These are phyloP conservation scores for Rhodinocichla rosea DNA, from an alignment of 2,113 vertebrate species.

Conservation along the genomic window DNA sequence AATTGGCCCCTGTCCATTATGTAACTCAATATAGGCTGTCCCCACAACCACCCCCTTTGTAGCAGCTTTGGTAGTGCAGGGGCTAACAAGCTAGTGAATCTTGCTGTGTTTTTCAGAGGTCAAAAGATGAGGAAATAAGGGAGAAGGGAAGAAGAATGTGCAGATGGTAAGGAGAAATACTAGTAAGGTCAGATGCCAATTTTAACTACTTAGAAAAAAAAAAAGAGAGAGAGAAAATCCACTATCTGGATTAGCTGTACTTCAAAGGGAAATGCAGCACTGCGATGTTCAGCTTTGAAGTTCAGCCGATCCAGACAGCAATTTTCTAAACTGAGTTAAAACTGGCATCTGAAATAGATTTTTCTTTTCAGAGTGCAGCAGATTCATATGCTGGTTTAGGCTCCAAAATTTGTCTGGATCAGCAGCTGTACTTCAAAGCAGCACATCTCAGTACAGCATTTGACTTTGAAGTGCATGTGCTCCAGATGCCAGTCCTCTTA, in stretches of 20 bases:
- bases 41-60: neutral
- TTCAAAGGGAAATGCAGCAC: constrained; percentile 60
- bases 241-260: constrained; percentile 67
- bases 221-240: neutral
- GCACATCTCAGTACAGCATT: constrained; percentile 41
- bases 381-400: constrained; percentile 55
- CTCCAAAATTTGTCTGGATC: constrained; percentile 69
- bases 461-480: constrained; percentile 70
- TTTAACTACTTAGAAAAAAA: constrained; percentile 6
- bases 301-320: constrained; percentile 69
- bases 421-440: constrained; percentile 71
- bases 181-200: constrained; percentile 57
- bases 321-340: constrained; percentile 72
- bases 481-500: constrained; percentile 64
- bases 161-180: constrained; percentile 7
- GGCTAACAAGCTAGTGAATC: neutral
- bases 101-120: neutral
- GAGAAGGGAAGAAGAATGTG: neutral
- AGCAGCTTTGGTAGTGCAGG: neutral
- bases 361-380: constrained; percentile 62
- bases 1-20: neutral
- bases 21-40: neutral
- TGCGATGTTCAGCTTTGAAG: constrained; percentile 63
- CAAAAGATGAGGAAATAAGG: constrained; percentile 10
- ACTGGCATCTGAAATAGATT: constrained; percentile 69